Evolutionary conservation across 2,888 invertebrate genomes (phyloP).

Genomic region (Acheta domesticus): DNA sequence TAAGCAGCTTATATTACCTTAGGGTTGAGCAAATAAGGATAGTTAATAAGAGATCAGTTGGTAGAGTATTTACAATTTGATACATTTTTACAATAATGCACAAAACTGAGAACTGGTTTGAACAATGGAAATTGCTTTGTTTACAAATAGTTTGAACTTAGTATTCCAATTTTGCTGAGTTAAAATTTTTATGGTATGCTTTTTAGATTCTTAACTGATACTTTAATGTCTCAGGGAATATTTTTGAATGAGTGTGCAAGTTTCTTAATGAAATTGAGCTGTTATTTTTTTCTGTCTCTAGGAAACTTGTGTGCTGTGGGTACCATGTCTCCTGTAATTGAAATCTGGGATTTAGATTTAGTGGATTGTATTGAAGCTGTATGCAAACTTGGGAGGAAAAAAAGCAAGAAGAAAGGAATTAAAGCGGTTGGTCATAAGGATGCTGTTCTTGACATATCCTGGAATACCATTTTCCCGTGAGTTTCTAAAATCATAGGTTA

Average conservation of each 20-base stretch:
- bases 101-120: neutral
- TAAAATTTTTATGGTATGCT: neutral
- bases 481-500: slow-evolving; percentile 38
- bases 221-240: too few relatives aligned
- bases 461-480: slow-evolving; percentile 76
- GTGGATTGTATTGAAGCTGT: slow-evolving; percentile 88
- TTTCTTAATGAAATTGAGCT: neutral
- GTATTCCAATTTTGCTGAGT: neutral
- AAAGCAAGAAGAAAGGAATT: slow-evolving; percentile 69
- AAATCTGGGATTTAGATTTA: slow-evolving; percentile 95
- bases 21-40: too few relatives aligned
- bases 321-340: slow-evolving; percentile 86
- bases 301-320: slow-evolving; percentile 88
- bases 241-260: too few relatives aligned
- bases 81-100: too few relatives aligned
- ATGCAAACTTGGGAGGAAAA: slow-evolving; percentile 71
- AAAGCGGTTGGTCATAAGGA: slow-evolving; percentile 74
- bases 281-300: neutral
- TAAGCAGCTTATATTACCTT: too few relatives aligned
- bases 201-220: neutral
- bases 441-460: slow-evolving; percentile 86
- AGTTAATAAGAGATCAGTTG: too few relatives aligned
- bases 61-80: too few relatives aligned
- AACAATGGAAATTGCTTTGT: neutral
- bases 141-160: neutral